A percentile compares a stretch with the other conserved stretches of the same genome.
phyloP scores from a whole-genome alignment of 2,797 vertebrate genomes.

The Sus cebifrons region DNA sequence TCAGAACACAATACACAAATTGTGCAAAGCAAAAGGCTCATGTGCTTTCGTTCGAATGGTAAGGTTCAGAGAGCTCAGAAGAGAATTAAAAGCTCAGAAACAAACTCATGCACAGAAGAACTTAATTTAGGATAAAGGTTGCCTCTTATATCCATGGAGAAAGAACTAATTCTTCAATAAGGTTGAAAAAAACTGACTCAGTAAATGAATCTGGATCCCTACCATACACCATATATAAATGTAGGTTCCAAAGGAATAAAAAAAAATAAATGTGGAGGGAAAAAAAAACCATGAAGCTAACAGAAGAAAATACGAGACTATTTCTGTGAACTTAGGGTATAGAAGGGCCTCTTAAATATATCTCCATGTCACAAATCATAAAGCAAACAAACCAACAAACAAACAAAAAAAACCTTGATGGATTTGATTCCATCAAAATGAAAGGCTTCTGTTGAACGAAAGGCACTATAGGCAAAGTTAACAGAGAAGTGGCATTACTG shows the following conservation, averaged over 20 bases:
- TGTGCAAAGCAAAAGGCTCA: neutral
- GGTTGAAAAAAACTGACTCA: neutral
- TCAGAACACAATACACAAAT: neutral
- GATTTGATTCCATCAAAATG: neutral
- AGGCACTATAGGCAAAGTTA: neutral
- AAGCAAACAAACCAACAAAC: neutral
- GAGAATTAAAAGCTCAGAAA: constrained; percentile 5
- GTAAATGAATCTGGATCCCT: neutral
- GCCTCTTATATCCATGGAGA: neutral
- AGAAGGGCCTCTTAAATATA: neutral
- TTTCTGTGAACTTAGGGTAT: neutral
- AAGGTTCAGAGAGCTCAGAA: neutral
- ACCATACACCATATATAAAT: neutral
- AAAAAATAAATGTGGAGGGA: neutral
- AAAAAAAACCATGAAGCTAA: constrained; percentile 31
- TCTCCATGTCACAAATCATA: neutral
- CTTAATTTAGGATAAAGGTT: neutral
- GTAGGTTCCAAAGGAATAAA: neutral
- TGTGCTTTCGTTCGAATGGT: neutral
- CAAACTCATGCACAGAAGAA: neutral
- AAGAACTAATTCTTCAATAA: neutral
- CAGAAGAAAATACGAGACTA: neutral
- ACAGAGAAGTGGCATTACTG: neutral
- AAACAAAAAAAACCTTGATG: neutral
- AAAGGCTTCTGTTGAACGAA: constrained; percentile 20